phyloP scores from a whole-genome alignment of 1,140 invertebrate genomes.

The Globodera rostochiensis region DNA sequence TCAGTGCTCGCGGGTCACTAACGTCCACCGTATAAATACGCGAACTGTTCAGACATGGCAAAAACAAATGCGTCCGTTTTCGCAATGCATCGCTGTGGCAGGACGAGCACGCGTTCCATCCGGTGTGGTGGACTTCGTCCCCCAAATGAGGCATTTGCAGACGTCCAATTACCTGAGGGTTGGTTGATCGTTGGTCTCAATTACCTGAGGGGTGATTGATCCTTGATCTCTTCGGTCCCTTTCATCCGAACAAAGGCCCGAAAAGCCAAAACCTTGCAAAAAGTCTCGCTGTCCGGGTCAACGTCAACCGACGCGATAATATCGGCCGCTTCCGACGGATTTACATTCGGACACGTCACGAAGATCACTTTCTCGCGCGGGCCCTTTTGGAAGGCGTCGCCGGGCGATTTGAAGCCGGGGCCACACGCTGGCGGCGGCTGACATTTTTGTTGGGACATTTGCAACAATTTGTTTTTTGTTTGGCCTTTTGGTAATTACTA shows the following conservation, averaged over 20 bases:
- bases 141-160: slow-evolving; percentile 42
- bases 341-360: slow-evolving; percentile 43
- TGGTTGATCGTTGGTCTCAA: not conserved
- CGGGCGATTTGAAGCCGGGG: slow-evolving; percentile 37
- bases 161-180: slow-evolving; percentile 31
- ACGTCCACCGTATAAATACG: slow-evolving; percentile 45
- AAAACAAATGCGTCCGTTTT: slow-evolving; percentile 34
- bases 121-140: slow-evolving; percentile 50
- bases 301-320: slow-evolving; percentile 38
- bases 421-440: not conserved
- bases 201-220: not conserved
- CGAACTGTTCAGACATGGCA: slow-evolving; percentile 45
- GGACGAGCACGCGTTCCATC: slow-evolving; percentile 51
- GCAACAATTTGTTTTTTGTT: not conserved
- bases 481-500: not conserved
- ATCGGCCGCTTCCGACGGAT: slow-evolving; percentile 21
- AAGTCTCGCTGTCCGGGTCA: slow-evolving; percentile 45
- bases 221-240: not conserved
- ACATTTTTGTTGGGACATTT: not conserved
- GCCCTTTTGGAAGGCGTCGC: slow-evolving; percentile 41
- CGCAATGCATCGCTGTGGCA: slow-evolving; percentile 20
- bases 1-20: slow-evolving; percentile 36
- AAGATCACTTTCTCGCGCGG: slow-evolving; percentile 40
- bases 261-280: slow-evolving; percentile 34
- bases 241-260: too few relatives aligned